These are phyloP conservation scores for Collichthys lucidus DNA, from an alignment of 2,113 vertebrate genomes.

Conservation along the genomic window DNA sequence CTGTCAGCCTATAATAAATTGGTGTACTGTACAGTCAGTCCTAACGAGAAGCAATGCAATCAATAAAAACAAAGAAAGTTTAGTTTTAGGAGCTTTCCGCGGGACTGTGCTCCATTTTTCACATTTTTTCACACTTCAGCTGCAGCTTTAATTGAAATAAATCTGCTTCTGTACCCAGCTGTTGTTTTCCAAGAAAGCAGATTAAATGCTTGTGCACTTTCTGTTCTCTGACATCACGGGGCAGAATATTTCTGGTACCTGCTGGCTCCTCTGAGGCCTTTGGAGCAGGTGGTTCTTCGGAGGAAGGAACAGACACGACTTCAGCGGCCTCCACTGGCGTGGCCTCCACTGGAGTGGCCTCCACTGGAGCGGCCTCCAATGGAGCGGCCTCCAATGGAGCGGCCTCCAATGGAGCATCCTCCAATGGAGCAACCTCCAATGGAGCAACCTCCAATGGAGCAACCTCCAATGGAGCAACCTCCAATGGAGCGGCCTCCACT, in stretches of 20 bases:
- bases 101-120: background rate
- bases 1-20: background rate
- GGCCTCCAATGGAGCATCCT: too few relatives aligned
- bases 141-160: background rate
- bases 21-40: background rate
- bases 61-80: too few relatives aligned
- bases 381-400: background rate
- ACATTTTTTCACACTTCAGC: background rate
- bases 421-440: too few relatives aligned
- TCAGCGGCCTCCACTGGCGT: background rate
- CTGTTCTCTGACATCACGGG: background rate
- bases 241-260: slow-evolving; percentile 49
- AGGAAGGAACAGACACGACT: background rate
- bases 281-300: slow-evolving; percentile 24
- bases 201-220: background rate
- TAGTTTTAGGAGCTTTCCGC: background rate
- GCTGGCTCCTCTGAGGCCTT: slow-evolving; percentile 26
- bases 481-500: background rate
- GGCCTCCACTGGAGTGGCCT: background rate
- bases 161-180: background rate
- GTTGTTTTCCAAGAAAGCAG: background rate
- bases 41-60: background rate
- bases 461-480: background rate
- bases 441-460: too few relatives aligned
- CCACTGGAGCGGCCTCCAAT: background rate